Conservation (phyloP, 2,888 invertebrate genomes). For the Dusona sp. region DNA sequence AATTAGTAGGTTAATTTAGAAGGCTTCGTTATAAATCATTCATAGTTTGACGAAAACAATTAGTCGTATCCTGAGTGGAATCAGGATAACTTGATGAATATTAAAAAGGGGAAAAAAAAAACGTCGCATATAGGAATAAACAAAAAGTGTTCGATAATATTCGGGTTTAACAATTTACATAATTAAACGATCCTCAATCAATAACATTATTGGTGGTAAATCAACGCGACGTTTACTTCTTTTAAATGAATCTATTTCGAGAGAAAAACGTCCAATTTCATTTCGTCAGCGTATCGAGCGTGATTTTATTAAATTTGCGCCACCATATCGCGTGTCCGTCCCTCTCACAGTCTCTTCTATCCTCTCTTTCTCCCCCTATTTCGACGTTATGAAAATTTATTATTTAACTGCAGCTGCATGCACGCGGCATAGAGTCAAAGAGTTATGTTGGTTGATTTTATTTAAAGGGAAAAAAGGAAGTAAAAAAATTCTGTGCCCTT, state of each 20-base stretch:
- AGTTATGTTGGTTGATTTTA: constrained; percentile 39
- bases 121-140: neutral
- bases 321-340: constrained; percentile 2
- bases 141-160: neutral
- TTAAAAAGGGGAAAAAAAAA: neutral
- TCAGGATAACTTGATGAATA: neutral
- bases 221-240: neutral
- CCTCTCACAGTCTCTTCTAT: neutral
- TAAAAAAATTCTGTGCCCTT: neutral
- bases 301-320: constrained; percentile 28
- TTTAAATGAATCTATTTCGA: neutral
- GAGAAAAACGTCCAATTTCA: neutral
- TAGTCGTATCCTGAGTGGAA: neutral
- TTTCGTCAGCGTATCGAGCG: constrained; percentile 6
- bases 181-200: neutral
- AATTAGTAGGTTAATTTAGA: constrained; percentile 14
- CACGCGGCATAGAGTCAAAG: constrained; percentile 47
- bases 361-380: neutral
- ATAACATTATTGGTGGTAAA: neutral
- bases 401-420: constrained; percentile 45
- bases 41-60: neutral
- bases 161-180: neutral
- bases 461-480: constrained; percentile 6
- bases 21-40: constrained; percentile 3
- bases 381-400: constrained; percentile 53